These are phyloP conservation scores for Mormyrus hasselquistii DNA, from an alignment of 2,797 vertebrate genomes.

Conservation along the genomic window DNA sequence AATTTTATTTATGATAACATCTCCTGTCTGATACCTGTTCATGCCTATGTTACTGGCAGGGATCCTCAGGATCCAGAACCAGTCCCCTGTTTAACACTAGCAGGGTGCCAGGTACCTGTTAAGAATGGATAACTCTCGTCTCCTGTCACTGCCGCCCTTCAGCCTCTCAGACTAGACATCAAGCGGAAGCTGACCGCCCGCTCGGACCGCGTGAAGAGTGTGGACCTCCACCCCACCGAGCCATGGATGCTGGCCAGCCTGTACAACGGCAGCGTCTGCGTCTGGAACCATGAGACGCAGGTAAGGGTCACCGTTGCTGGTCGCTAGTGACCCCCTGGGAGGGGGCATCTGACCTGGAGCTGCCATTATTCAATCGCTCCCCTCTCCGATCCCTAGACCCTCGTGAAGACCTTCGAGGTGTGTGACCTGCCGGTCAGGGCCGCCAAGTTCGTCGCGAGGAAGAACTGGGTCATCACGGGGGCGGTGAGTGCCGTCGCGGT, in stretches of 20 bases:
- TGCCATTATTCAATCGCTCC: background rate
- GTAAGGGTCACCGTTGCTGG: constrained; percentile 46
- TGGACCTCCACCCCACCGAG: constrained; percentile 92
- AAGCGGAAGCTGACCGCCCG: constrained; percentile 93
- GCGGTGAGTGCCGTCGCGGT: constrained; percentile 69
- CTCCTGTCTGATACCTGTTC: background rate
- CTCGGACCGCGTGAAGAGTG: constrained; percentile 94
- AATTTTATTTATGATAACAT: background rate
- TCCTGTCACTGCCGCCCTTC: background rate
- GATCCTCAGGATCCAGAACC: background rate
- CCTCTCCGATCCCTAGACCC: constrained; percentile 61
- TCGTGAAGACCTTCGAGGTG: constrained; percentile 98
- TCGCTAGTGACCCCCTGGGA: background rate
- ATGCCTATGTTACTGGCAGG: background rate
- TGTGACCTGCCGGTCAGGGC: constrained; percentile 94
- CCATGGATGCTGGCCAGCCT: constrained; percentile 98
- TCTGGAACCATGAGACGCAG: constrained; percentile 98
- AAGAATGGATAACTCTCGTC: background rate
- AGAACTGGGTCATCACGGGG: constrained; percentile 98
- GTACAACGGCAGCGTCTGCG: constrained; percentile 96
- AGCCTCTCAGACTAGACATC: constrained; percentile 98
- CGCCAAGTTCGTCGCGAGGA: constrained; percentile 93
- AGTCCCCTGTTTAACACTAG: background rate
- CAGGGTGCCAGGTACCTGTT: background rate
- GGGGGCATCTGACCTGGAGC: background rate